A percentile compares a stretch with the other conserved stretches of the same genome.
Evolutionary conservation across 64 coral and sea anemone genomes (phyloP).

Genomic region (Montipora efflorescens): DNA sequence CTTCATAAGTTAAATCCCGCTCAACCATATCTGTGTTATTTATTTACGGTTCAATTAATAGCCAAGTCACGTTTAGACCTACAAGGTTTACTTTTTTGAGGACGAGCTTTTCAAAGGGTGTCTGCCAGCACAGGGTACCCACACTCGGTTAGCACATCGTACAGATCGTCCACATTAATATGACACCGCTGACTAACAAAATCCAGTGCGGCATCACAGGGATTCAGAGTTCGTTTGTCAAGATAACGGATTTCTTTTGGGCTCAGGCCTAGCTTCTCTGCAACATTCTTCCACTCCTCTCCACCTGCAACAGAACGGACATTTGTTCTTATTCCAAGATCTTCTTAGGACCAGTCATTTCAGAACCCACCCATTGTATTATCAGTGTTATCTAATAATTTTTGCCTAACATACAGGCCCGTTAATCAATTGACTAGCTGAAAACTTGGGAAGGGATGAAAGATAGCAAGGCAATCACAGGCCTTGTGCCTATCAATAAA

Average conservation of each 20-base stretch:
- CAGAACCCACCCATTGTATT: no score
- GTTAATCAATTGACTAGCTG: no score
- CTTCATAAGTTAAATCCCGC: no score
- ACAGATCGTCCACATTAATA: not conserved
- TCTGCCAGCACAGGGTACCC: constrained; percentile 8
- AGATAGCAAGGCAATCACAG: no score
- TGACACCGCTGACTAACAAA: not conserved
- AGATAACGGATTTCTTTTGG: not conserved
- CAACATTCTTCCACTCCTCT: constrained; percentile 3
- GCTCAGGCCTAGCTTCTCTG: not conserved
- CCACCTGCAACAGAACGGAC: not conserved
- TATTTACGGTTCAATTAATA: no score
- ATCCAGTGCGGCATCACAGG: constrained; percentile 1
- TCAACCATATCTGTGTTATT: no score
- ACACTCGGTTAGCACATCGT: constrained; percentile 3
- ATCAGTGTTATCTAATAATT: no score
- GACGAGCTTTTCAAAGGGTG: not conserved
- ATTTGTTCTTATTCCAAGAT: not conserved
- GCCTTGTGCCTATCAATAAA: no score
- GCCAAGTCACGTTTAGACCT: no score
- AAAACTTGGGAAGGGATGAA: no score
- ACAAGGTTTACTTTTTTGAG: no score
- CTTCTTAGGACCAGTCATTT: not conserved
- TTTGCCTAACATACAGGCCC: no score
- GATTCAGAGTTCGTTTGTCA: not conserved